phyloP scores from a whole-genome alignment of 2,797 vertebrate species.

The Sebastes wilsoni region DNA sequence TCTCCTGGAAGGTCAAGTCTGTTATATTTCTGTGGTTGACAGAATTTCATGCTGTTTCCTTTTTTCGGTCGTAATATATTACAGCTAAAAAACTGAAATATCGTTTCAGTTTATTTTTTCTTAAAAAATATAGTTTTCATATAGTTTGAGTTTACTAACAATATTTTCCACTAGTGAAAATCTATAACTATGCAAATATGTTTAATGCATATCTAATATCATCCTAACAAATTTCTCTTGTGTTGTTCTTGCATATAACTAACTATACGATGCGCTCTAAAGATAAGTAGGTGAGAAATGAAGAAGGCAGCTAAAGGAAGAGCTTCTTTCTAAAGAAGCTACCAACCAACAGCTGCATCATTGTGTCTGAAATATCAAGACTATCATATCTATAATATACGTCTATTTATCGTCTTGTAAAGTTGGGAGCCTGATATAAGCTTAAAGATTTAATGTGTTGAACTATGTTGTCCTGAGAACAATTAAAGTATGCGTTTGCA shows the following conservation, averaged over 20 bases:
- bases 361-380: neutral
- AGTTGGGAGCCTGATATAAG: neutral
- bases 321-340: neutral
- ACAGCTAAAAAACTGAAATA: too few species aligned
- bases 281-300: neutral
- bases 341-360: conserved; percentile 6
- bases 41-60: too few species aligned
- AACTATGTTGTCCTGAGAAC: neutral
- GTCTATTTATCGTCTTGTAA: neutral
- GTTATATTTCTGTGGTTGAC: too few species aligned
- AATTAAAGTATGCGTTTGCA: neutral
- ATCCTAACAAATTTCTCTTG: too few species aligned
- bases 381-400: neutral
- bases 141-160: too few species aligned
- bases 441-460: neutral
- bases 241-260: too few species aligned
- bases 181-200: too few species aligned
- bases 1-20: too few species aligned
- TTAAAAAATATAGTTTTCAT: too few species aligned
- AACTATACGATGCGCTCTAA: neutral
- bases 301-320: neutral
- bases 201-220: too few species aligned
- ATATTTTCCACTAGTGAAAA: too few species aligned
- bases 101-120: too few species aligned
- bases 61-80: accelerated